Evolutionary conservation across 2,113 vertebrate genomes (phyloP), one percentile per base, ranked within the genome.

Genomic region (Cardinalis cardinalis): DNA sequence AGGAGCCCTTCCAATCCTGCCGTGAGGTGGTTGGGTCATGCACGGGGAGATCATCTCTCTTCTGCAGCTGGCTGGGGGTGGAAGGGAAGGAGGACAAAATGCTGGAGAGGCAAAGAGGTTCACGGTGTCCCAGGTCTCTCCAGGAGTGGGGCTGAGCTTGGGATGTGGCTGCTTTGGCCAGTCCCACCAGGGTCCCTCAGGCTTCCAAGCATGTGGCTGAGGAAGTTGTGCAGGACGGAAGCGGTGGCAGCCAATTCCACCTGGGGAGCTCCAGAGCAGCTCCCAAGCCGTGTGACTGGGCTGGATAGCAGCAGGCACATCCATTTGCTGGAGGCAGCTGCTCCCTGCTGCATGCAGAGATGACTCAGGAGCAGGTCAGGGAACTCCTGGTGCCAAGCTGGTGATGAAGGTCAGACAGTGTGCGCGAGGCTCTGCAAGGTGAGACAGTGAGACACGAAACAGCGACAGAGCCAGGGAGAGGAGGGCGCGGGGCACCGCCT

Each of bases 1-100:
- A 95, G 84, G 63, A 95, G 70, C 70, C 43, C 59, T 90, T 95
- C 94, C 88, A 95, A 36, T 43, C 66, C 59, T 78, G 73, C 68
- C 0, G 8, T 55, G 74, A 73, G 91, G 74, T 75, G 73, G 31
- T 78, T 95, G 90, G 94, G 84, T 94, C 93, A 84, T 53, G 88
- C 65, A 36, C 73, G 72, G 84, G 84, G 66, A 94, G 66, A 94
- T 59, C 49, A 55, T 77, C 74, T 61, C 58, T 53, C 72, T 52
- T 44, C 76, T 92, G 87, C 84, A 94, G 87, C 80, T 92, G 88
- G 41, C 41, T 60, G 90, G 76, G 78, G 41, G 75, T 89, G 69
- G 52, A 65, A 77, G 85, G 60, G 49, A 84, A 53, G 32, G 71
- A 75, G 38, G 28, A 85, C 14, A 44, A 68, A 76, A 36, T 28